Percentiles rank a stretch among this genome's conserved stretches.
Evolutionary conservation across 2,888 invertebrate genomes (phyloP).

Genomic region (Sclerodermus sp.): DNA sequence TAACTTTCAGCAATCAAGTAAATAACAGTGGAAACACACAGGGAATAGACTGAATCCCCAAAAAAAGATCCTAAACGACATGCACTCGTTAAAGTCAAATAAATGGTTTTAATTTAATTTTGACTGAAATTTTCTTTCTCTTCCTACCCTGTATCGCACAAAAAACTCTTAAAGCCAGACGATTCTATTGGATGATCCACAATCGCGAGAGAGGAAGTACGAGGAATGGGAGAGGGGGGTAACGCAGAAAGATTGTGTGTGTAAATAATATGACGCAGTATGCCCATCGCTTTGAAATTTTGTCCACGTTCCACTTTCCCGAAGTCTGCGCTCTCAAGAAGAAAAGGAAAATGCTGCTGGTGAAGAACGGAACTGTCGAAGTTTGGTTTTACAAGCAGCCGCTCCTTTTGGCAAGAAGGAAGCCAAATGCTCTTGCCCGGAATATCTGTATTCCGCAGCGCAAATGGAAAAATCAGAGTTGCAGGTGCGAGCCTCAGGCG

Average conservation of each 20-base stretch:
- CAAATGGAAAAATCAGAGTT: slow-evolving; percentile 27
- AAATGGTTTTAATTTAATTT: too few species aligned
- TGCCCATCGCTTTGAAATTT: slow-evolving; percentile 44
- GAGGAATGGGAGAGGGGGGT: slow-evolving; percentile 9
- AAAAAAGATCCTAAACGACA: too few species aligned
- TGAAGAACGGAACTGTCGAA: slow-evolving; percentile 33
- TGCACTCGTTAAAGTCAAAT: too few species aligned
- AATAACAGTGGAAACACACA: too few species aligned
- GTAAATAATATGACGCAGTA: slow-evolving; percentile 23
- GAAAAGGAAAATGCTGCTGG: slow-evolving; percentile 1
- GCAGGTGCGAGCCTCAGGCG: background rate
- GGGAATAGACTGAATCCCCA: too few species aligned
- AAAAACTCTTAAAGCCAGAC: too few species aligned
- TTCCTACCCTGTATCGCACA: too few species aligned
- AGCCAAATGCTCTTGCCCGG: slow-evolving; percentile 28
- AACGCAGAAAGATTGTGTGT: slow-evolving; percentile 4
- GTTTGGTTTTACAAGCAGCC: slow-evolving; percentile 38
- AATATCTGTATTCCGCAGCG: slow-evolving; percentile 40
- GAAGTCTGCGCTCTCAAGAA: slow-evolving; percentile 23
- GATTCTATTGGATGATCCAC: too few species aligned
- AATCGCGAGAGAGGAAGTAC: too few species aligned
- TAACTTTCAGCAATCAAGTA: background rate
- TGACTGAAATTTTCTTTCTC: too few species aligned
- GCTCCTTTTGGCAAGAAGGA: slow-evolving; percentile 8
- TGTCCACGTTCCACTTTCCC: slow-evolving; percentile 42